Percentiles rank a stretch among this genome's conserved stretches.
Evolutionary conservation across 2,888 invertebrate species (phyloP).

Genomic region (Chloroclysta siterata): DNA sequence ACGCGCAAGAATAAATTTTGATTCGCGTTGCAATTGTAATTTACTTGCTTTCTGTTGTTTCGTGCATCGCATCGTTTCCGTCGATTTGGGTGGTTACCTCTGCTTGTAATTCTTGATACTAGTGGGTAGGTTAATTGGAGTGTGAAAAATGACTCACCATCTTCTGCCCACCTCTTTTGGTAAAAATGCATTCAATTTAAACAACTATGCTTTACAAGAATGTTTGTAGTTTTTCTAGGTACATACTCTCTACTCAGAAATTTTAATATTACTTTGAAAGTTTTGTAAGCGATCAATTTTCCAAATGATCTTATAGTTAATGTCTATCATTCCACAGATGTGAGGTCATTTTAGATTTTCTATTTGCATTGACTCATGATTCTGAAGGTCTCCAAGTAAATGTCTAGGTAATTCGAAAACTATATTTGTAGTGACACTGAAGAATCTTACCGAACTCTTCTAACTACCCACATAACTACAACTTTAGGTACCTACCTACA

Average conservation of each 20-base stretch:
- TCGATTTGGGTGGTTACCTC: slow-evolving; percentile 75
- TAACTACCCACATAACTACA: slow-evolving; percentile 33
- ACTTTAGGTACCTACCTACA: slow-evolving; percentile 10
- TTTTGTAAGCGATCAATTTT: neutral
- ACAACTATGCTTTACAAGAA: neutral
- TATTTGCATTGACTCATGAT: slow-evolving; percentile 62
- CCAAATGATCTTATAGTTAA: neutral
- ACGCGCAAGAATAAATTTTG: slow-evolving; percentile 41
- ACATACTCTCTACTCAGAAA: neutral
- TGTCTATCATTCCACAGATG: slow-evolving; percentile 42
- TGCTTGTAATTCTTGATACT: slow-evolving; percentile 74
- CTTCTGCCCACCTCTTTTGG: slow-evolving; percentile 69
- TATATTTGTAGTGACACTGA: slow-evolving; percentile 5
- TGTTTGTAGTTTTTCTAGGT: neutral
- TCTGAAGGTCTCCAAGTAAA: slow-evolving; percentile 54
- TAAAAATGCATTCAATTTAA: slow-evolving; percentile 64
- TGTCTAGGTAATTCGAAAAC: slow-evolving; percentile 9
- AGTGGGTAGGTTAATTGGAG: slow-evolving; percentile 80
- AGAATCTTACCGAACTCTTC: neutral
- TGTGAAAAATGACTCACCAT: slow-evolving; percentile 81
- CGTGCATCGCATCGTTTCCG: slow-evolving; percentile 66
- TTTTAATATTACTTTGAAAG: neutral
- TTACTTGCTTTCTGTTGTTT: slow-evolving; percentile 70
- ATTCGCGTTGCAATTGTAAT: slow-evolving; percentile 53
- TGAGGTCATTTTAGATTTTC: slow-evolving; percentile 56